Evolutionary conservation across 2,888 invertebrate species (phyloP).

Genomic region (Linnaemya tessellans): DNA sequence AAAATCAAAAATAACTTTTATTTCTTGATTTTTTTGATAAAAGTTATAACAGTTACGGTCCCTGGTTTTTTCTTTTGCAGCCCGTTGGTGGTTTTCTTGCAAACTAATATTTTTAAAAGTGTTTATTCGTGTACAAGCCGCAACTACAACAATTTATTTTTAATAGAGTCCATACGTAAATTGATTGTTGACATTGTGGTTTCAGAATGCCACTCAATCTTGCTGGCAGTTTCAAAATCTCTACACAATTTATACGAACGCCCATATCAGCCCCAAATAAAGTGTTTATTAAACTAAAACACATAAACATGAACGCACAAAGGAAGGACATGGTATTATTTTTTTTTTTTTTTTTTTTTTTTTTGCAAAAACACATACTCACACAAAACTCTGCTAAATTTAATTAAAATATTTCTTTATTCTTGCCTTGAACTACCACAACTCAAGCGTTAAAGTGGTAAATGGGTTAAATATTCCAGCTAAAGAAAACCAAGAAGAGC

Average conservation of each 20-base stretch:
- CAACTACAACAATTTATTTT: conserved; percentile 15
- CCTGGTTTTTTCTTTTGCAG: background rate
- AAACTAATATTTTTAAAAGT: background rate
- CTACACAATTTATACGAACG: background rate
- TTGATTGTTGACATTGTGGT: conserved; percentile 4
- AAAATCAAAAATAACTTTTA: no score
- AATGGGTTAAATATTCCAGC: background rate
- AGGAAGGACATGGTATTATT: conserved; percentile 13
- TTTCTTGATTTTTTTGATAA: no score
- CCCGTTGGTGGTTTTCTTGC: background rate
- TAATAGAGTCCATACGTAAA: background rate
- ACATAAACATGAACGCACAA: background rate
- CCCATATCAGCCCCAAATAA: background rate
- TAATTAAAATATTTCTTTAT: conserved; percentile 61
- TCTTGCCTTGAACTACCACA: conserved; percentile 42
- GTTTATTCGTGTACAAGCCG: background rate
- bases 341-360: background rate
- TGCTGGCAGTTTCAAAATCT: background rate
- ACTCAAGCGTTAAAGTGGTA: conserved; percentile 41
- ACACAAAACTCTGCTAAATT: conserved; percentile 32
- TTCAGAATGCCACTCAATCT: background rate
- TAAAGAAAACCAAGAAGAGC: background rate
- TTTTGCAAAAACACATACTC: background rate
- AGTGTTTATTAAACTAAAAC: background rate
- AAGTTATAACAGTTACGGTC: no score